Conservation (phyloP, 1,140 invertebrate species). For the Drepana arcuata region DNA sequence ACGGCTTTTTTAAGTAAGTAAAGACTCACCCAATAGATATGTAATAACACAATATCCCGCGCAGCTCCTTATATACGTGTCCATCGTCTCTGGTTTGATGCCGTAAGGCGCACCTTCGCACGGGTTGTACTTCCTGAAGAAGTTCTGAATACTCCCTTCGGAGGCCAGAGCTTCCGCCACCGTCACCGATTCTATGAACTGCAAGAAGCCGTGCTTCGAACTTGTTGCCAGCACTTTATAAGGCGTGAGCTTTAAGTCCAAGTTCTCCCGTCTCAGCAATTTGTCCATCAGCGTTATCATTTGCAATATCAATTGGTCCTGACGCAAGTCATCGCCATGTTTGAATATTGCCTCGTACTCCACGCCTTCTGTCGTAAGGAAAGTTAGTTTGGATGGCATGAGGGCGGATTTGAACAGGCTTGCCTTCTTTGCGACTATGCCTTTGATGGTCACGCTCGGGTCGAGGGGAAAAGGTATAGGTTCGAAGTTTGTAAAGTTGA, state of each 20-base stretch:
- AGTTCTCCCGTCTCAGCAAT: slow-evolving; percentile 91
- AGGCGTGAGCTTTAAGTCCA: slow-evolving; percentile 96
- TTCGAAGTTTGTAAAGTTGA: slow-evolving; percentile 94
- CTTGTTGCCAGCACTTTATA: slow-evolving; percentile 95
- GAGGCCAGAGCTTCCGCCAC: slow-evolving; percentile 92
- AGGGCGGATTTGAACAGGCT: slow-evolving; percentile 96
- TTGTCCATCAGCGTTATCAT: slow-evolving; percentile 99
- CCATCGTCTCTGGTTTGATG: slow-evolving; percentile 95
- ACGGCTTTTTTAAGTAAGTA: no score
- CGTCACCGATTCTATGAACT: slow-evolving; percentile 95
- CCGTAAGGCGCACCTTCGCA: slow-evolving; percentile 91
- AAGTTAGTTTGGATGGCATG: slow-evolving; percentile 97
- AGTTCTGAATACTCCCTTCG: slow-evolving; percentile 92
- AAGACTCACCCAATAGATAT: slow-evolving; percentile 82
- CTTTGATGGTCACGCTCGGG: slow-evolving; percentile 91
- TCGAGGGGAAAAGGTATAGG: slow-evolving; percentile 95
- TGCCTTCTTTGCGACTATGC: slow-evolving; percentile 91
- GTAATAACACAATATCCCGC: slow-evolving; percentile 99
- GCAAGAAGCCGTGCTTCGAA: slow-evolving; percentile 96
- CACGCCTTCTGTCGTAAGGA: slow-evolving; percentile 84
- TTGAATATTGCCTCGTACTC: slow-evolving; percentile 99
- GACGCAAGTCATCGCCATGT: slow-evolving; percentile 97
- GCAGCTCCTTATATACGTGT: slow-evolving; percentile 97
- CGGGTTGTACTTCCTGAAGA: slow-evolving; percentile 92
- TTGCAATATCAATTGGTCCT: slow-evolving; percentile 97